Base-by-base conservation (phyloP, 2,797 vertebrate genomes). In the Anisognathus igniventris region DNA sequence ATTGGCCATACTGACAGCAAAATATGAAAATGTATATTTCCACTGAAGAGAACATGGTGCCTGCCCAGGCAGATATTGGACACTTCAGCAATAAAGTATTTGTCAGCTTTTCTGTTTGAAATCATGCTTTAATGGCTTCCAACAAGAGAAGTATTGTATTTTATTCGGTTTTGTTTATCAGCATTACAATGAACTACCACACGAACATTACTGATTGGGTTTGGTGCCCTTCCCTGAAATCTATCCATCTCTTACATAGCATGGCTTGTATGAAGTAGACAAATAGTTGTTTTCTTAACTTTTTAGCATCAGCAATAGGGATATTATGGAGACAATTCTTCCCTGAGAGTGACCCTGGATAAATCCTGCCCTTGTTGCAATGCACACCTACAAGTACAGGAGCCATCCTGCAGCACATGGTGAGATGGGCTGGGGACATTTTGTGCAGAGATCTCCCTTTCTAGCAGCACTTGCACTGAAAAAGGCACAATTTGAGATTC, bases 61-160 rank as follows among this genome's bases (percentile, higher is more conserved):
- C 51, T 92, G 33, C 20, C 44, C n/a, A 56, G 62, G 50, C 56
- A 94, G 40, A 35, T 86, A 35, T 9, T 71, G 42, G 14, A n/a
- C 40, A 11, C 35, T 64, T 48, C 19, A 87, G n/a, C 27, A 70
- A 16, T 65, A 57, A 92, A 88, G 19, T 35, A 25, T 82, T 77
- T 75, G 62, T 64, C 65, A 96, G 50, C 31, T 51, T 93, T 97
- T 94, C 75, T 88, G 78, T 60, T 95, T 94, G 76, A 95, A 90
- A 71, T 47, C 39, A 64, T 33, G 74, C n/a, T 75, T 82, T 67
- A 95, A 84, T 70, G 60, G 76, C 54, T 89, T 94, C 87, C 81
- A 96, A 88, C 77, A 86, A 44, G 15, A 15, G 44, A 61, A 75
- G 24, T 20, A 30, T 84, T 79, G 19, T 39, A 73, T 88, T 85